Percentiles rank a stretch among this genome's conserved stretches.
Conservation (phyloP, 2,797 vertebrate species). For the Danionella dracula region DNA sequence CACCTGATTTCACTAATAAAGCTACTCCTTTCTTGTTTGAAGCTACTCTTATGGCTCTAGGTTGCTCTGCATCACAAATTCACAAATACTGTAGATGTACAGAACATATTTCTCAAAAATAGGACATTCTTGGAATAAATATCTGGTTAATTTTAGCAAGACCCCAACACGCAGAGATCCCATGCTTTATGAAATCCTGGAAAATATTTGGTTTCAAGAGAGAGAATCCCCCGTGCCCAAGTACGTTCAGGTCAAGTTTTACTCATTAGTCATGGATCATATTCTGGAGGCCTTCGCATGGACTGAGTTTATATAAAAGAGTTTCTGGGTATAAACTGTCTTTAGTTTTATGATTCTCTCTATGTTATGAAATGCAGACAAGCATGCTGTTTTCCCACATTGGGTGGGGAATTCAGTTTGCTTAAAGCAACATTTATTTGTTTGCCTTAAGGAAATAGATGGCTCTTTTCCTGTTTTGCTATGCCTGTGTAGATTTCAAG, state of each 20-base stretch:
- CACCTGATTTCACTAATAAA: too few species aligned
- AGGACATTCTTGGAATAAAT: not conserved
- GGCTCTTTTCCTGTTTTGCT: slow-evolving; percentile 5
- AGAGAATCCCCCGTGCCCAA: not conserved
- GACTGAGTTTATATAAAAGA: not conserved
- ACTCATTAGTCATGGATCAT: not conserved
- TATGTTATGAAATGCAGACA: slow-evolving; percentile 30
- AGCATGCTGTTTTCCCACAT: slow-evolving; percentile 15
- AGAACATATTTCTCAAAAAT: too few species aligned
- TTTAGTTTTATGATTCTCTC: slow-evolving; percentile 12
- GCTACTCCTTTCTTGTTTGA: too few species aligned
- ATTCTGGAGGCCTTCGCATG: not conserved
- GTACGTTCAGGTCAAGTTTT: not conserved
- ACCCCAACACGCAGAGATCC: not conserved
- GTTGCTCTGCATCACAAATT: too few species aligned
- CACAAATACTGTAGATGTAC: too few species aligned
- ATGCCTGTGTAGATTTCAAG: not conserved
- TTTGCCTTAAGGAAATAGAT: slow-evolving; percentile 8
- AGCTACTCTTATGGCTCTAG: too few species aligned
- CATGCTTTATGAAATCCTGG: not conserved
- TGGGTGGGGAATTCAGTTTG: not conserved
- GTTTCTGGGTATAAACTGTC: not conserved
- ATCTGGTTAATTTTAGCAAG: not conserved
- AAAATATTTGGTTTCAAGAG: not conserved
- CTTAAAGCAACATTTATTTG: slow-evolving; percentile 1